A percentile compares a stretch with the other conserved stretches of the same genome.
These are phyloP conservation scores for Eupleurogrammus muticus DNA, from an alignment of 2,797 vertebrate genomes.

Conservation along the genomic window DNA sequence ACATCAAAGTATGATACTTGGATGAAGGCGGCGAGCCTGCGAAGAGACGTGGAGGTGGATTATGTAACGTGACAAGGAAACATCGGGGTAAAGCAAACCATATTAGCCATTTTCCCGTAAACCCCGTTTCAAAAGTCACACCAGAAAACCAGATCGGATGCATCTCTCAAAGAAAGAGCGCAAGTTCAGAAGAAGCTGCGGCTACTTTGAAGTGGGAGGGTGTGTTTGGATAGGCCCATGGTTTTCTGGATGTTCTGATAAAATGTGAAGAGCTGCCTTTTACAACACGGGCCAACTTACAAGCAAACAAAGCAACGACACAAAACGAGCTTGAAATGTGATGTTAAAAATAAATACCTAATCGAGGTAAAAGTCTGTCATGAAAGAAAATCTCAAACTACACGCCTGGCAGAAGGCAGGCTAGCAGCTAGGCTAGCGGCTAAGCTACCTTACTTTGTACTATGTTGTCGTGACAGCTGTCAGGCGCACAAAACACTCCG, in stretches of 20 bases:
- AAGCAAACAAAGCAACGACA: constrained; percentile 9
- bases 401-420: constrained; percentile 39
- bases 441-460: constrained; percentile 74
- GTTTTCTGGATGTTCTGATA: constrained; percentile 50
- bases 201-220: constrained; percentile 75
- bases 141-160: constrained; percentile 16
- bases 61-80: constrained; percentile 70
- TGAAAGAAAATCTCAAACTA: constrained; percentile 23
- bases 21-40: constrained; percentile 60
- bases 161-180: constrained; percentile 18
- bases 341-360: neutral
- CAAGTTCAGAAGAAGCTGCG: constrained; percentile 57
- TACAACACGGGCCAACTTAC: constrained; percentile 3
- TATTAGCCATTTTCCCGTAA: constrained; percentile 25
- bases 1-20: constrained; percentile 61
- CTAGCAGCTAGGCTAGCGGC: constrained; percentile 73
- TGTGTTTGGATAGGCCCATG: constrained; percentile 76
- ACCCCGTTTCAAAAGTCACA: constrained; percentile 1
- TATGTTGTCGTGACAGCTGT: constrained; percentile 84
- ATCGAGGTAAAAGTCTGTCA: neutral
- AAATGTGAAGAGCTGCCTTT: constrained; percentile 21
- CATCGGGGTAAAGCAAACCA: constrained; percentile 16
- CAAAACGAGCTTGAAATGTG: neutral
- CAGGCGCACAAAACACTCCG: constrained; percentile 77
- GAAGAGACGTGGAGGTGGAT: constrained; percentile 74